phyloP scores from a whole-genome alignment of 2,797 vertebrate genomes.

The Anguilla pacifica region DNA sequence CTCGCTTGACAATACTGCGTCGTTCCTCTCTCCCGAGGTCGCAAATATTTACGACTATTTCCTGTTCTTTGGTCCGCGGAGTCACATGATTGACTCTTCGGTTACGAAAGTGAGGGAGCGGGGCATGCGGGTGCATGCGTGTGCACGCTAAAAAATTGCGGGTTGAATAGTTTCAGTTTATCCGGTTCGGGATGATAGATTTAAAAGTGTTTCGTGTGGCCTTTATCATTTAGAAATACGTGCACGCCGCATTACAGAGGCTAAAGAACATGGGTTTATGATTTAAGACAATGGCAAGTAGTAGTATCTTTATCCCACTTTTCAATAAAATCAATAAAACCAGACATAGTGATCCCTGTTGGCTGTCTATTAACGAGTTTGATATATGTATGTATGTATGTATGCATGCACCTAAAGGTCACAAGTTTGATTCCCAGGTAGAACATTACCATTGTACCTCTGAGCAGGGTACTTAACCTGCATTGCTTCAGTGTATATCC shows the following conservation, averaged over 20 bases:
- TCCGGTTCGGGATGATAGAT: background rate
- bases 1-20: background rate
- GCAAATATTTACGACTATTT: background rate
- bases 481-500: no score
- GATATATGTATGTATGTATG: background rate
- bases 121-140: background rate
- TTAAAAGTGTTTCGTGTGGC: background rate
- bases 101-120: background rate
- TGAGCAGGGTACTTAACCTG: no score
- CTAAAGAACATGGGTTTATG: background rate
- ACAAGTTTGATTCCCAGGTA: no score
- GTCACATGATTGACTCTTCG: background rate
- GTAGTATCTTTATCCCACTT: background rate
- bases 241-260: background rate
- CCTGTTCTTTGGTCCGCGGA: slow-evolving; percentile 4
- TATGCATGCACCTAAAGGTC: no score
- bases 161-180: background rate
- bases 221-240: background rate
- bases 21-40: background rate
- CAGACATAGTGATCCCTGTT: background rate
- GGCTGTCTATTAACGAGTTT: background rate
- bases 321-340: background rate
- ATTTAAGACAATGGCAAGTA: background rate
- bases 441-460: no score
- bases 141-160: no score